A percentile compares a stretch with the other conserved stretches of the same genome.
Conservation (phyloP, 2,888 invertebrate species). For the Pediacus dermestoides region DNA sequence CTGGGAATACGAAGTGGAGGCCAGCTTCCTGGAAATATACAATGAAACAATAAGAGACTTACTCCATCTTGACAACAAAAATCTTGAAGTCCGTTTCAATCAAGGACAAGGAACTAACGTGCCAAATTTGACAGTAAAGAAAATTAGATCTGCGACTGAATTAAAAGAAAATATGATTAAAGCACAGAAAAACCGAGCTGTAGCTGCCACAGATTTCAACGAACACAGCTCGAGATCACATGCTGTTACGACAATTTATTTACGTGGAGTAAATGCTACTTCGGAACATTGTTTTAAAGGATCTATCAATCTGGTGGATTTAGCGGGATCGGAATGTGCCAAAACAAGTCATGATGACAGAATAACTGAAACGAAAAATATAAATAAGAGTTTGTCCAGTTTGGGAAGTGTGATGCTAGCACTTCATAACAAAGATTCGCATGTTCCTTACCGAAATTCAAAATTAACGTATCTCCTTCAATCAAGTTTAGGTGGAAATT, state of each 20-base stretch:
- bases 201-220: constrained; percentile 60
- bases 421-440: constrained; percentile 75
- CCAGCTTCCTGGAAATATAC: constrained; percentile 67
- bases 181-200: constrained; percentile 71
- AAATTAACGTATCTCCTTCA: constrained; percentile 85
- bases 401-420: constrained; percentile 80
- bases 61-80: constrained; percentile 46
- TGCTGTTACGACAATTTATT: constrained; percentile 57
- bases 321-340: constrained; percentile 83
- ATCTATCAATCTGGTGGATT: constrained; percentile 77
- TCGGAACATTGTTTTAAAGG: constrained; percentile 63
- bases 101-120: constrained; percentile 56
- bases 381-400: constrained; percentile 78
- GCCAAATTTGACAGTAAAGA: constrained; percentile 58
- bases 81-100: constrained; percentile 57
- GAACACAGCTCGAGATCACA: constrained; percentile 55
- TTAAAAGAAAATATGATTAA: constrained; percentile 66
- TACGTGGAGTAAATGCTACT: constrained; percentile 62
- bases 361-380: constrained; percentile 79
- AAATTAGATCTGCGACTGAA: constrained; percentile 61
- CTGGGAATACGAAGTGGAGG: constrained; percentile 66
- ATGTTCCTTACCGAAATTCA: constrained; percentile 86
- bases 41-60: constrained; percentile 60
- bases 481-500: constrained; percentile 86
- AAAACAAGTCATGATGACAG: constrained; percentile 52